A percentile compares a stretch with the other conserved stretches of the same genome.
Conservation (phyloP, 2,797 vertebrate genomes). For the Neostethus bicornis region DNA sequence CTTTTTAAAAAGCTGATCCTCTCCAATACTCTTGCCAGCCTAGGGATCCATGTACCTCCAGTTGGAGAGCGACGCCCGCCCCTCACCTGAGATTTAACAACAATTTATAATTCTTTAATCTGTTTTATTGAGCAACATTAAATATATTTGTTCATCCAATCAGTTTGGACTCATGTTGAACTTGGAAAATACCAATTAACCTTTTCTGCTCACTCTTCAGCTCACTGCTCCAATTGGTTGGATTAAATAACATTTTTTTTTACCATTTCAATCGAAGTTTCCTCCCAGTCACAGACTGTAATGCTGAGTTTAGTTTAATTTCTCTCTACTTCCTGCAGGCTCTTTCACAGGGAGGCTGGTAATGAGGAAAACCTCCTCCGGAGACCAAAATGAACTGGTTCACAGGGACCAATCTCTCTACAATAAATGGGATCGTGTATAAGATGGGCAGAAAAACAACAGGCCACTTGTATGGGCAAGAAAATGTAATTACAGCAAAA, state of each 20-base stretch:
- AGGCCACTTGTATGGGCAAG: not conserved
- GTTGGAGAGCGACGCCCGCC: no score
- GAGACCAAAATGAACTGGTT: not conserved
- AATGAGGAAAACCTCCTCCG: not conserved
- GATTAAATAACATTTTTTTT: not conserved
- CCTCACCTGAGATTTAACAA: no score
- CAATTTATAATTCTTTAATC: no score
- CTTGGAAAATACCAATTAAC: no score
- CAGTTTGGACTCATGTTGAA: no score
- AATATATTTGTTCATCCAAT: constrained; percentile 16
- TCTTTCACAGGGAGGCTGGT: no score
- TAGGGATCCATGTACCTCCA: no score
- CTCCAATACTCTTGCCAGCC: no score
- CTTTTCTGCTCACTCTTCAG: no score
- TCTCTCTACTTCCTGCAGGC: not conserved
- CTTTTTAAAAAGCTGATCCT: no score
- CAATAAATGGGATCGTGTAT: not conserved
- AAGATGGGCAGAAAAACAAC: not conserved
- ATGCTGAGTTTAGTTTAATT: not conserved
- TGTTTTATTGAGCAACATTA: not conserved
- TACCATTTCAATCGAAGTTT: not conserved
- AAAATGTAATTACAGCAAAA: not conserved
- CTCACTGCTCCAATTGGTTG: no score
- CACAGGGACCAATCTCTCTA: not conserved
- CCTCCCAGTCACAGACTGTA: no score